These are phyloP conservation scores for Astatoreochromis straeleni DNA, from an alignment of 2,113 vertebrate species.

Conservation along the genomic window DNA sequence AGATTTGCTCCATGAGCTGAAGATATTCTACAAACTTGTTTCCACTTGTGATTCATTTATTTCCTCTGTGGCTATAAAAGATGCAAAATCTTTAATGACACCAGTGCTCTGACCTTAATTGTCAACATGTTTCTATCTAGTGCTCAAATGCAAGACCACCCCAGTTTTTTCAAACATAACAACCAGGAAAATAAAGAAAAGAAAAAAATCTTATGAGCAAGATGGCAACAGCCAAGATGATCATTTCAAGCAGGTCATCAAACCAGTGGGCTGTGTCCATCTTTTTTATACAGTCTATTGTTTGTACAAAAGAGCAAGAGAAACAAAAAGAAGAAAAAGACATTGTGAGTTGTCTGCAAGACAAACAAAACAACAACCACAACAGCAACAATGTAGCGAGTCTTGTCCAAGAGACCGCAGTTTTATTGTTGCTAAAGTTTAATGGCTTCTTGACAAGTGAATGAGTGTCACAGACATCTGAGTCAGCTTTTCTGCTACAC, in stretches of 20 bases:
- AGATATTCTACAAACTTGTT: background rate
- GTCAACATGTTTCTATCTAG: background rate
- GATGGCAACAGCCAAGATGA: accelerated
- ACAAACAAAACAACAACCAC: background rate
- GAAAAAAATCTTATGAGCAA: background rate
- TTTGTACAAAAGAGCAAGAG: background rate
- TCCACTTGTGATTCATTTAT: background rate
- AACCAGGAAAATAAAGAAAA: background rate
- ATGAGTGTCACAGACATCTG: background rate
- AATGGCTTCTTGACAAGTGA: background rate
- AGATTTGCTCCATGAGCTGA: background rate
- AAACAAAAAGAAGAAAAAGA: background rate
- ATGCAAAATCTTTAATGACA: background rate
- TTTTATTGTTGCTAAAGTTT: background rate
- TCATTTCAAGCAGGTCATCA: background rate
- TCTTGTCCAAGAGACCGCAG: background rate
- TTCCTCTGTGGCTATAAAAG: background rate
- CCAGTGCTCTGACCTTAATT: background rate
- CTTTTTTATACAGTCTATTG: background rate
- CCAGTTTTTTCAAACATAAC: background rate
- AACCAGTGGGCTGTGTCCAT: background rate
- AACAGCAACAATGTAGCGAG: background rate
- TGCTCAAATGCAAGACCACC: background rate
- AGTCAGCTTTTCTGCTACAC: background rate
- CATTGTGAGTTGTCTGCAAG: background rate